Percentiles rank a stretch among this genome's conserved stretches.
These are phyloP conservation scores for Cephus sareptanus DNA, from an alignment of 2,888 invertebrate species.

Conservation along the genomic window DNA sequence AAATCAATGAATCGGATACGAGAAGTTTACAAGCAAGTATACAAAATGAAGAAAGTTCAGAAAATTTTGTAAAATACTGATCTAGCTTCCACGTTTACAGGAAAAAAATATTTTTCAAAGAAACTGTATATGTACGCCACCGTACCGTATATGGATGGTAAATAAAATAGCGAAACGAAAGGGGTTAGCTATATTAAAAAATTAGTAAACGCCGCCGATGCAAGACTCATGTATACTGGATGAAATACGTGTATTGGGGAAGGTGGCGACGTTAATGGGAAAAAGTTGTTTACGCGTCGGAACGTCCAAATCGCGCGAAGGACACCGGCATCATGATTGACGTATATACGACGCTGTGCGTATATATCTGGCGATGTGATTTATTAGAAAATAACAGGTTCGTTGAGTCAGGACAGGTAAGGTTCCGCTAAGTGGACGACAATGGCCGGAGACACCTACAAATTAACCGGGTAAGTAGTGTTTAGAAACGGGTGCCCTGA, in stretches of 20 bases:
- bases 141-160: neutral
- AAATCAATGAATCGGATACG: neutral
- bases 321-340: slow-evolving; percentile 41
- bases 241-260: neutral
- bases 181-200: neutral
- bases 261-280: neutral
- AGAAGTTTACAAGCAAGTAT: neutral
- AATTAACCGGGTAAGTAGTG: slow-evolving; percentile 41
- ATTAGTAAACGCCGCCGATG: neutral
- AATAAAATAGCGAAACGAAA: neutral
- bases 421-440: slow-evolving; percentile 37
- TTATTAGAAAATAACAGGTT: slow-evolving; percentile 56
- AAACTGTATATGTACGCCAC: neutral
- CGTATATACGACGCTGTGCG: slow-evolving; percentile 36
- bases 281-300: neutral
- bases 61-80: neutral
- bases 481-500: slow-evolving; percentile 9
- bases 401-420: slow-evolving; percentile 40
- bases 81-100: neutral
- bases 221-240: neutral
- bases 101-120: neutral
- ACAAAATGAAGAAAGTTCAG: neutral
- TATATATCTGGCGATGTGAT: slow-evolving; percentile 46
- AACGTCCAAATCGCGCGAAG: slow-evolving; percentile 25
- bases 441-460: slow-evolving; percentile 44